Evolutionary conservation across 2,797 vertebrate genomes (phyloP).

Genomic region (Sebastes kiyomatsui): DNA sequence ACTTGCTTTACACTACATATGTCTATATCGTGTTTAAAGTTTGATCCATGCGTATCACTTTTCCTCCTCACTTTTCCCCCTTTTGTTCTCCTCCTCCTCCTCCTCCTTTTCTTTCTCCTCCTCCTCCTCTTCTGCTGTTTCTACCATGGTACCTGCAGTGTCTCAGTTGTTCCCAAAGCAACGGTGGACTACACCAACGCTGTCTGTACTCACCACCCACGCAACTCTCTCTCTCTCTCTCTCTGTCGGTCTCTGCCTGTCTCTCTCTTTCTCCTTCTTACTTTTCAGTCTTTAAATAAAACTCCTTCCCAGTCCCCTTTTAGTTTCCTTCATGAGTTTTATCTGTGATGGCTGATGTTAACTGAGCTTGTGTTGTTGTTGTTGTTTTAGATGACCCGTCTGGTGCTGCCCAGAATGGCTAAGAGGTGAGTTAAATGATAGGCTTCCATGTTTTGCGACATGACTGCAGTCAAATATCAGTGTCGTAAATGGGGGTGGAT

Average conservation of each 20-base stretch:
- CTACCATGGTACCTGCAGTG: slow-evolving; percentile 76
- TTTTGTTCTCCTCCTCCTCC: neutral
- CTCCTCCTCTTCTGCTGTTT: slow-evolving; percentile 51
- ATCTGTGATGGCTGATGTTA: neutral
- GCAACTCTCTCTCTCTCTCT: slow-evolving; percentile 45
- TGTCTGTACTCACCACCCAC: slow-evolving; percentile 80
- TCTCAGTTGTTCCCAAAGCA: slow-evolving; percentile 83
- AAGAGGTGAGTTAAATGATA: slow-evolving; percentile 87
- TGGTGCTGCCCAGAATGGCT: slow-evolving; percentile 95
- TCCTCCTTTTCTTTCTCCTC: neutral
- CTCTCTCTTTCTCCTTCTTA: slow-evolving; percentile 43
- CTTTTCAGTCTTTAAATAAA: slow-evolving; percentile 39
- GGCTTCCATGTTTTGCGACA: slow-evolving; percentile 55
- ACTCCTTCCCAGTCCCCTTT: neutral
- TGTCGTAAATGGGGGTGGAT: slow-evolving; percentile 2
- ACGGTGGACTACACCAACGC: slow-evolving; percentile 83
- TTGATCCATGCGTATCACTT: neutral
- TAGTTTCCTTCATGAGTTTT: slow-evolving; percentile 5
- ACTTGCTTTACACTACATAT: neutral
- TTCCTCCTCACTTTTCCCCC: neutral
- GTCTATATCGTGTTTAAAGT: neutral
- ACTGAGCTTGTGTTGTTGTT: slow-evolving; percentile 13
- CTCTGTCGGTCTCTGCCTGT: neutral
- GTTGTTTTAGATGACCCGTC: slow-evolving; percentile 90
- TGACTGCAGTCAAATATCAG: slow-evolving; percentile 50